Conservation (phyloP, 2,797 vertebrate genomes). For the Galago senegalensis region DNA sequence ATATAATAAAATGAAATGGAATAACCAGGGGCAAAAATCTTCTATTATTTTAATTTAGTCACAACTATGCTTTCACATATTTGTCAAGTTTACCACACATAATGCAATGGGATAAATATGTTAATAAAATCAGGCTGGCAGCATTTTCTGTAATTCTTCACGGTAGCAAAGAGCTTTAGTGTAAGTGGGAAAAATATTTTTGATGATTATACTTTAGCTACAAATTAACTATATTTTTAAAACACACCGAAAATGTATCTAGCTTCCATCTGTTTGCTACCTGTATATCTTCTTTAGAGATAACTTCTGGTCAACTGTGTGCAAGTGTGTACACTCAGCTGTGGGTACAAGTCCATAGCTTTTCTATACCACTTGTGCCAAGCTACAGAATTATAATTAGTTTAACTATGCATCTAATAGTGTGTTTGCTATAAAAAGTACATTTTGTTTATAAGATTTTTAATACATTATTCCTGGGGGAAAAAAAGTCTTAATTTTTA, state of each 20-base stretch:
- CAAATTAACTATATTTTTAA: constrained; percentile 58
- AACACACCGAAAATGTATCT: constrained; percentile 36
- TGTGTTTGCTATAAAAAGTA: constrained; percentile 75
- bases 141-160: constrained; percentile 37
- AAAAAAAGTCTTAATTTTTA: constrained; percentile 77
- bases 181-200: constrained; percentile 49
- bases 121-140: constrained; percentile 62
- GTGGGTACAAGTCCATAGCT: neutral
- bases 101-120: constrained; percentile 75
- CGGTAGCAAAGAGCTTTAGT: neutral
- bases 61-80: constrained; percentile 72
- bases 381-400: constrained; percentile 30
- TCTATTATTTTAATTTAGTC: constrained; percentile 82
- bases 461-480: constrained; percentile 61
- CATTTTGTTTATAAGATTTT: constrained; percentile 74
- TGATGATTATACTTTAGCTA: neutral
- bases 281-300: neutral
- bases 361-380: neutral
- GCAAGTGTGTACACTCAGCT: neutral
- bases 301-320: neutral
- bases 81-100: constrained; percentile 77
- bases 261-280: neutral
- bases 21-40: constrained; percentile 74
- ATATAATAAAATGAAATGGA: constrained; percentile 84
- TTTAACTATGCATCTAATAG: constrained; percentile 25